These are phyloP conservation scores for Chauna torquata DNA, from an alignment of 2,113 vertebrate genomes.

Conservation along the genomic window DNA sequence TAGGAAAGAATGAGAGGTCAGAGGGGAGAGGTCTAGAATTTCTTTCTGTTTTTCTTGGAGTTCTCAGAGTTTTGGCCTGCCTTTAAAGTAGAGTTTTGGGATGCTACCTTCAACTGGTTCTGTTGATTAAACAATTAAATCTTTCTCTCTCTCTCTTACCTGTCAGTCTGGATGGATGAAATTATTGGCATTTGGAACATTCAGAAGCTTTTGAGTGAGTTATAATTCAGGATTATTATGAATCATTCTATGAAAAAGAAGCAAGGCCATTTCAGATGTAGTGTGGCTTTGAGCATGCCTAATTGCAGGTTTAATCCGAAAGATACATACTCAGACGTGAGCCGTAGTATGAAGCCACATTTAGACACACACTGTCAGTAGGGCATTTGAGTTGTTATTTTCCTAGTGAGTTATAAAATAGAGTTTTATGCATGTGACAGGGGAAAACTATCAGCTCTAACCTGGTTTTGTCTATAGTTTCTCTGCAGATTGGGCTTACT, in stretches of 20 bases:
- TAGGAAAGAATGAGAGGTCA: not conserved
- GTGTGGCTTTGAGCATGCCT: not conserved
- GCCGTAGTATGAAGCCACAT: not conserved
- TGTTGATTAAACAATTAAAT: not conserved
- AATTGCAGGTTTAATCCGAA: not conserved
- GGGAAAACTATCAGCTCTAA: not conserved
- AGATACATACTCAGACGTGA: not conserved
- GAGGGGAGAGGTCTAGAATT: not conserved
- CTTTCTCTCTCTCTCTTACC: slow-evolving; percentile 5
- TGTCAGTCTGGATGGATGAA: not conserved
- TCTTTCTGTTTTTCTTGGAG: not conserved
- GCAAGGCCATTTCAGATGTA: not conserved
- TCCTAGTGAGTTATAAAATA: not conserved
- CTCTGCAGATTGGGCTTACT: not conserved
- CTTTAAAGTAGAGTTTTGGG: not conserved
- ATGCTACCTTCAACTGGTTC: not conserved
- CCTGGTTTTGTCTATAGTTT: not conserved
- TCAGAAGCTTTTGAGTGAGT: not conserved
- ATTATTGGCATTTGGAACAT: not conserved
- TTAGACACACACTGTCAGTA: not conserved
- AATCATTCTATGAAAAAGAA: not conserved
- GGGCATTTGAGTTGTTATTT: not conserved
- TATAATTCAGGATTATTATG: not conserved
- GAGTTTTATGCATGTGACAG: not conserved
- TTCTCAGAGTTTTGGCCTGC: not conserved